Evolutionary conservation across 2,797 vertebrate genomes (phyloP).

Genomic region (Myripristis jacobus): DNA sequence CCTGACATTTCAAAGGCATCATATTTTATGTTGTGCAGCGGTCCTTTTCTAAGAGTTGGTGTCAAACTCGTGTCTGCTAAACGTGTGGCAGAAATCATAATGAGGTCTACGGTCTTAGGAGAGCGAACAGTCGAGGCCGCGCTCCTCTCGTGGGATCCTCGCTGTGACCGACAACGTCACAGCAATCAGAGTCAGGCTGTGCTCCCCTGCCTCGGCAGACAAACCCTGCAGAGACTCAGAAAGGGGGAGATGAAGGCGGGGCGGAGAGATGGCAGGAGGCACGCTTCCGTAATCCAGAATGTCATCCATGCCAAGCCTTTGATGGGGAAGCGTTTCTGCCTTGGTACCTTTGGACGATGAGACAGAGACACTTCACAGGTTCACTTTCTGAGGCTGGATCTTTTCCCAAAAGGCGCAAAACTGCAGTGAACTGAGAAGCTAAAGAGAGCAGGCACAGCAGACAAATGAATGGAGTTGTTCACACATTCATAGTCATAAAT

Average conservation of each 20-base stretch:
- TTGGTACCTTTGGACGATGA: slow-evolving; percentile 40
- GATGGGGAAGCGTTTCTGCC: slow-evolving; percentile 40
- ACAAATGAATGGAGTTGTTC: slow-evolving; percentile 38
- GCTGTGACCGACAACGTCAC: slow-evolving; percentile 38
- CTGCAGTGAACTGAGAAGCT: slow-evolving; percentile 3
- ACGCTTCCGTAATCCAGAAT: slow-evolving; percentile 14
- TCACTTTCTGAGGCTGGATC: slow-evolving; percentile 29
- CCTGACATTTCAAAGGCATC: neutral
- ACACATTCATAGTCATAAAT: slow-evolving; percentile 46
- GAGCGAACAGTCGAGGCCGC: slow-evolving; percentile 9
- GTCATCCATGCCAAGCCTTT: slow-evolving; percentile 30
- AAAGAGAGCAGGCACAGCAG: slow-evolving; percentile 18
- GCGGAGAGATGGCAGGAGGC: slow-evolving; percentile 15
- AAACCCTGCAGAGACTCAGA: slow-evolving; percentile 36
- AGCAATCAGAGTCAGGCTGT: slow-evolving; percentile 63
- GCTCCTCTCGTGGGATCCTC: slow-evolving; percentile 9
- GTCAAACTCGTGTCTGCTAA: neutral
- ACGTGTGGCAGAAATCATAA: slow-evolving; percentile 29
- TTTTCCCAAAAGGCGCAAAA: slow-evolving; percentile 27
- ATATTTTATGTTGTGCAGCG: neutral
- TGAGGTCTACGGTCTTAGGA: slow-evolving; percentile 19
- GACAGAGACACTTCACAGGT: slow-evolving; percentile 8
- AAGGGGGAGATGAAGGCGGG: slow-evolving; percentile 24
- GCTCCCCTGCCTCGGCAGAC: slow-evolving; percentile 15
- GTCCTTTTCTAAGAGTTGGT: neutral